phyloP scores from a whole-genome alignment of 2,888 invertebrate genomes.

The Chrysomela aeneicollis region DNA sequence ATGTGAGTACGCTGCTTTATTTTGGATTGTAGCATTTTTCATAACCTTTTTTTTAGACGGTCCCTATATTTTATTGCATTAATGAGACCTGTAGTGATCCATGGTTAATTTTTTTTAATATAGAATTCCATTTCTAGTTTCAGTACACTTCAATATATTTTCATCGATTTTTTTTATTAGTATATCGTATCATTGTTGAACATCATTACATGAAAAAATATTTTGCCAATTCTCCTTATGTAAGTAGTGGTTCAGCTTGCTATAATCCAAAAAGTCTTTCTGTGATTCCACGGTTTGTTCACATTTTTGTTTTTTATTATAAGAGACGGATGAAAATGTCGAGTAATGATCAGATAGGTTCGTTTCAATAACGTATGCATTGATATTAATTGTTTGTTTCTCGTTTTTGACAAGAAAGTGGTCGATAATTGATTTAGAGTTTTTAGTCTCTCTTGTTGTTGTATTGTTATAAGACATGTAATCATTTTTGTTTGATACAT shows the following conservation, averaged over 20 bases:
- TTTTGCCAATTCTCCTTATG: constrained; percentile 6
- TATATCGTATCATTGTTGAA: not conserved
- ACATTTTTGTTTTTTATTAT: not conserved
- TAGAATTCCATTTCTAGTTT: not conserved
- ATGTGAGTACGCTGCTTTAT: not conserved
- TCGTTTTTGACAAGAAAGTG: not conserved
- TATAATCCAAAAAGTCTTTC: constrained; percentile 4
- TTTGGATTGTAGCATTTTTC: not conserved
- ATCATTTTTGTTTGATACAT: too few relatives aligned
- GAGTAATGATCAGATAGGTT: not conserved
- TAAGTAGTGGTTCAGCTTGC: constrained; percentile 1
- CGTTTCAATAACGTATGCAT: not conserved
- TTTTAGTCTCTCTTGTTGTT: not conserved
- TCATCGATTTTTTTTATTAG: constrained; percentile 7
- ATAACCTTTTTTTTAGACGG: not conserved
- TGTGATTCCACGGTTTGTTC: constrained; percentile 1
- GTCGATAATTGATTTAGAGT: not conserved
- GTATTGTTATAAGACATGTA: constrained; percentile 2
- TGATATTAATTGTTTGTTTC: not conserved
- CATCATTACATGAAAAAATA: not conserved
- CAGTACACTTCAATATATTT: constrained; percentile 1
- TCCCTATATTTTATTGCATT: constrained; percentile 3
- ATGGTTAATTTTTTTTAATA: not conserved
- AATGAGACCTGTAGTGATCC: not conserved
- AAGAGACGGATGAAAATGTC: not conserved